Percentiles rank a stretch among this genome's conserved stretches.
phyloP scores from a whole-genome alignment of 2,797 vertebrate species.

The Coluber constrictor region DNA sequence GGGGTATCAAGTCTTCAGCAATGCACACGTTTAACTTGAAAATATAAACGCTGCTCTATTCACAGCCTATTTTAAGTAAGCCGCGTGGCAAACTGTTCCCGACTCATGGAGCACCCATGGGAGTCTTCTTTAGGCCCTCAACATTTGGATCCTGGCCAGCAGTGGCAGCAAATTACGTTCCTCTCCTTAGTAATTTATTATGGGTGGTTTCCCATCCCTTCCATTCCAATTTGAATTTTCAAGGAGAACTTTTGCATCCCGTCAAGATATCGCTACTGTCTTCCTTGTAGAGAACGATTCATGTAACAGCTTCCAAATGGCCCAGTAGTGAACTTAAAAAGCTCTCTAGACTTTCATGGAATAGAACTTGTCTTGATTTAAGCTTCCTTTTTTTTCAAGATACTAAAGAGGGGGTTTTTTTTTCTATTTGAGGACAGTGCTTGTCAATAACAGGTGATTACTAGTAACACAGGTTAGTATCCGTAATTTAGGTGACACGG shows the following conservation, averaged over 20 bases:
- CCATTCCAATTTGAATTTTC: neutral
- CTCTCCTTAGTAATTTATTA: too few species aligned
- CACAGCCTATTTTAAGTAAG: neutral
- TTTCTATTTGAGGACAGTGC: constrained; percentile 15
- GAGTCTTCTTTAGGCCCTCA: neutral
- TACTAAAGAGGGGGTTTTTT: neutral
- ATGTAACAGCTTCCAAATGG: neutral
- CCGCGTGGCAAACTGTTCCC: neutral
- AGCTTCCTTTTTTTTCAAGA: neutral
- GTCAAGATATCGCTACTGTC: neutral
- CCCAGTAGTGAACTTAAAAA: neutral
- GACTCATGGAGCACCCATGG: neutral
- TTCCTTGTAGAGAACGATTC: neutral
- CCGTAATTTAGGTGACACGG: neutral
- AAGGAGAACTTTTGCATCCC: neutral
- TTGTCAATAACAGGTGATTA: neutral
- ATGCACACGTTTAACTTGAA: neutral
- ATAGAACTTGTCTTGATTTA: neutral
- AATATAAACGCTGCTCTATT: neutral
- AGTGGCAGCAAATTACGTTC: neutral
- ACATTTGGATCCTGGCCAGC: neutral
- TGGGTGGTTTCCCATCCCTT: neutral
- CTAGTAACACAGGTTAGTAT: neutral
- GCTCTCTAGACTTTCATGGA: neutral
- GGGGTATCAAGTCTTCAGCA: neutral